Evolutionary conservation across 2,797 vertebrate species (phyloP), one percentile per base, ranked within the genome.

Genomic region (Threskiornis aethiopicus): DNA sequence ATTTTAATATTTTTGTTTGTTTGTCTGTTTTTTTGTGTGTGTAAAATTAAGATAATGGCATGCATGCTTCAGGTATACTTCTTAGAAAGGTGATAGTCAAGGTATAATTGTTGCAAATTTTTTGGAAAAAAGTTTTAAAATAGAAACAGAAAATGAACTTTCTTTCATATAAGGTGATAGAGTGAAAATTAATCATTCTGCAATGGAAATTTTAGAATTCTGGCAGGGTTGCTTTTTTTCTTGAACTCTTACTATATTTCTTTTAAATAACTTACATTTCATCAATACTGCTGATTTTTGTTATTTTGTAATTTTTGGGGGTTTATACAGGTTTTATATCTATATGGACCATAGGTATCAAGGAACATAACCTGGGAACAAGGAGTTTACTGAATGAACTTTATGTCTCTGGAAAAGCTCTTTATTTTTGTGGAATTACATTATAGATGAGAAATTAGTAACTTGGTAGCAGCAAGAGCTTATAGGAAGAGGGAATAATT

Each of bases 211-310:
- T 87, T 52, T 69, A 73, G 14, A 70, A 47, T 47, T 44, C 20
- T 28, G 10, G 3, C 10, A 57, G 12, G 8, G 18, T 18, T 25
- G 6, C 4, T 9, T 42, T 4, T 9, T 51, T 8, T 5, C 7
- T 39, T 33, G 6, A 76, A 49, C 7, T 54, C 6, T 52, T 62
- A 19, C 4, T n/a, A 3, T 58, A 54, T 57, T 66, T 66, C 29
- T 49, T 13, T 41, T 13, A 46, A 76, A 61, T 47, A 49, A 54
- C 33, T 44, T 41, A 16, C 25, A 47, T 70, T 57, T 82, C 19
- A 58, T 2, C 10, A 57, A 55, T 52, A 64, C 29, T 9, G 17
- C 5, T 75, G 42, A 42, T 41, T 41, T 41, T 41, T 41, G 41
- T 41, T 14, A 41, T 33, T 76, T 44, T 29, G 16, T n/a, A 71